phyloP scores from a whole-genome alignment of 2,888 invertebrate genomes.

The Mythimna impura region DNA sequence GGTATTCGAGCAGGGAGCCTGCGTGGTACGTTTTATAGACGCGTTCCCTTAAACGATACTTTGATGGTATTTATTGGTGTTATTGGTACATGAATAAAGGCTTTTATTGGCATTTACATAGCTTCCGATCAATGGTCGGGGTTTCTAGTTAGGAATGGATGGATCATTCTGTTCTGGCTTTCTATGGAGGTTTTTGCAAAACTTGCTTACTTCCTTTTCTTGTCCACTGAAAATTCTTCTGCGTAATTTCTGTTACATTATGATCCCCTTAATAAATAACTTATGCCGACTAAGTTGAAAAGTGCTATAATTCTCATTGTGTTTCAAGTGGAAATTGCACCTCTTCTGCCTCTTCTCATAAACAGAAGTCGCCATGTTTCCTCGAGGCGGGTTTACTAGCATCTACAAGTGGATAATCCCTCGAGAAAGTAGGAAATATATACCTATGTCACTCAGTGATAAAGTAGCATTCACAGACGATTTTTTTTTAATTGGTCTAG shows the following conservation, averaged over 20 bases:
- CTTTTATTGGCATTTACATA: constrained; percentile 21
- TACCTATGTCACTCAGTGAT: too few species aligned
- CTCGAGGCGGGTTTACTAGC: too few species aligned
- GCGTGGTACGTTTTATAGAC: constrained; percentile 34
- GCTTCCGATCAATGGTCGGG: constrained; percentile 1
- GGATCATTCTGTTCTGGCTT: constrained; percentile 8
- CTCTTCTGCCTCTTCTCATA: too few species aligned
- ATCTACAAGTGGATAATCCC: too few species aligned
- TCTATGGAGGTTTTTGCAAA: background rate
- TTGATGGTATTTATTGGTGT: constrained; percentile 35
- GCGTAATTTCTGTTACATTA: background rate
- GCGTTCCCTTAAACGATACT: constrained; percentile 45
- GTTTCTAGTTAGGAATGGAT: constrained; percentile 8
- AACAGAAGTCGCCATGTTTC: too few species aligned
- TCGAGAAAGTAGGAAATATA: too few species aligned
- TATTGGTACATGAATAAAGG: constrained; percentile 39
- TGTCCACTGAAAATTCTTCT: background rate
- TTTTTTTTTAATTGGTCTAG: too few species aligned
- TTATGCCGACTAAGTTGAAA: too few species aligned
- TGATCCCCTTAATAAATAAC: background rate
- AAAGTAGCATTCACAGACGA: too few species aligned
- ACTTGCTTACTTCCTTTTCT: background rate
- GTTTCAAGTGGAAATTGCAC: too few species aligned
- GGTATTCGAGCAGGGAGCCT: constrained; percentile 1
- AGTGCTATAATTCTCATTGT: too few species aligned